A percentile compares a stretch with the other conserved stretches of the same genome.
Evolutionary conservation across 2,888 invertebrate species (phyloP).

Genomic region (Meteorus colon): DNA sequence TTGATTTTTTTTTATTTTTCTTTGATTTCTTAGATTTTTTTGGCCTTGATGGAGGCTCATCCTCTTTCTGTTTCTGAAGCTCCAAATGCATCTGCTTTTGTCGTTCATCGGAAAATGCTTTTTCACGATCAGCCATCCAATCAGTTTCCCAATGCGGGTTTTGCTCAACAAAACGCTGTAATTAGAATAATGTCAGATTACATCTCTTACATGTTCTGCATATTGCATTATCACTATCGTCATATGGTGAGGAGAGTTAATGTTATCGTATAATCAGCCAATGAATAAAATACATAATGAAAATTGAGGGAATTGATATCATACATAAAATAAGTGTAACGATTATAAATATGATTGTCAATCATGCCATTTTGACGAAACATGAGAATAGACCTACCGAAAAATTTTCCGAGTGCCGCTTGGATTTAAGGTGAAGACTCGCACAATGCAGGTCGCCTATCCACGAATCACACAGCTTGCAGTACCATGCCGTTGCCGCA

Average conservation of each 20-base stretch:
- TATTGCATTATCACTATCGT: not conserved
- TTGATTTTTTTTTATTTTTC: constrained; percentile 75
- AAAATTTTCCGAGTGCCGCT: constrained; percentile 86
- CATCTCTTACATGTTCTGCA: constrained; percentile 7
- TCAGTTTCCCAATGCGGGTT: constrained; percentile 92
- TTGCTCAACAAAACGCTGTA: constrained; percentile 85
- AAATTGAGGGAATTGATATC: no score
- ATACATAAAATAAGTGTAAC: no score
- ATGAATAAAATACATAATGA: no score
- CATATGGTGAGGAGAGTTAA: no score
- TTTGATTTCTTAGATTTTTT: constrained; percentile 80
- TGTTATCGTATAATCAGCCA: no score
- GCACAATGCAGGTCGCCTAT: constrained; percentile 93
- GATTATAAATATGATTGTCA: no score
- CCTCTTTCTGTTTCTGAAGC: constrained; percentile 77
- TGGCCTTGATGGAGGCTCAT: constrained; percentile 73
- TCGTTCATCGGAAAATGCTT: constrained; percentile 75
- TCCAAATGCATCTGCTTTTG: constrained; percentile 71
- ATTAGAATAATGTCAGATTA: constrained; percentile 42
- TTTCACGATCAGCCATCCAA: constrained; percentile 88
- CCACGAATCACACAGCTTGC: constrained; percentile 90
- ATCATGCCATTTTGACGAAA: not conserved
- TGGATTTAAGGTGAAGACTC: constrained; percentile 87
- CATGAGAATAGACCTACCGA: constrained; percentile 77
- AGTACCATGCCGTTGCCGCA: constrained; percentile 91